These are phyloP conservation scores for Chymomyza caudatula DNA, from an alignment of 2,888 invertebrate species.

Conservation along the genomic window DNA sequence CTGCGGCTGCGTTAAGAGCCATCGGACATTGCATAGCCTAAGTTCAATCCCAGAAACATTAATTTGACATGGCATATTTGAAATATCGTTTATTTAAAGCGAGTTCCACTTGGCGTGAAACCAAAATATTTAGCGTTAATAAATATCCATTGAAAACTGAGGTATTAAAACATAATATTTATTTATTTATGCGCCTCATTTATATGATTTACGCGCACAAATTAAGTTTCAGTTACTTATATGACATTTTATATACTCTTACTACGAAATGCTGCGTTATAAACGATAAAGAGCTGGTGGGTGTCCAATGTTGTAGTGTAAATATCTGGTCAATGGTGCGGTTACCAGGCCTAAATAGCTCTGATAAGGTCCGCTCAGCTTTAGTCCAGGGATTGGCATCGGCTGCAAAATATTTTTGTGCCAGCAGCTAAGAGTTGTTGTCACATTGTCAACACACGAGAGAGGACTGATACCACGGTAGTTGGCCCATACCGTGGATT, in stretches of 20 bases:
- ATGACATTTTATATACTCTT: conserved; percentile 8
- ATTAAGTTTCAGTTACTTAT: background rate
- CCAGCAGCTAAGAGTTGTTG: too few species aligned
- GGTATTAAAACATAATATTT: conserved; percentile 39
- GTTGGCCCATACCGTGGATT: too few species aligned
- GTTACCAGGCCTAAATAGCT: too few species aligned
- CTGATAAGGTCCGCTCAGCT: too few species aligned
- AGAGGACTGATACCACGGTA: too few species aligned
- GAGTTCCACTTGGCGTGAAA: background rate
- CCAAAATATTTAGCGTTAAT: conserved; percentile 4
- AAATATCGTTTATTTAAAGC: background rate
- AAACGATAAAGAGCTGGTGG: too few species aligned
- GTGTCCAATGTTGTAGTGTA: too few species aligned
- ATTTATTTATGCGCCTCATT: conserved; percentile 39
- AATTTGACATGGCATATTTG: background rate
- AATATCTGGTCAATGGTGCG: too few species aligned
- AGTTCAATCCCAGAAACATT: background rate
- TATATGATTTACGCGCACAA: conserved; percentile 30
- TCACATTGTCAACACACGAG: too few species aligned
- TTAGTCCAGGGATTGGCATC: too few species aligned
- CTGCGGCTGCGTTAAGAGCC: background rate
- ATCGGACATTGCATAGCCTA: background rate
- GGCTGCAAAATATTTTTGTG: too few species aligned
- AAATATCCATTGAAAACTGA: conserved; percentile 14
- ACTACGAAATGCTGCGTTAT: too few species aligned